Evolutionary conservation across 2,113 vertebrate species (phyloP).

Genomic region (Oryzias curvinotus): DNA sequence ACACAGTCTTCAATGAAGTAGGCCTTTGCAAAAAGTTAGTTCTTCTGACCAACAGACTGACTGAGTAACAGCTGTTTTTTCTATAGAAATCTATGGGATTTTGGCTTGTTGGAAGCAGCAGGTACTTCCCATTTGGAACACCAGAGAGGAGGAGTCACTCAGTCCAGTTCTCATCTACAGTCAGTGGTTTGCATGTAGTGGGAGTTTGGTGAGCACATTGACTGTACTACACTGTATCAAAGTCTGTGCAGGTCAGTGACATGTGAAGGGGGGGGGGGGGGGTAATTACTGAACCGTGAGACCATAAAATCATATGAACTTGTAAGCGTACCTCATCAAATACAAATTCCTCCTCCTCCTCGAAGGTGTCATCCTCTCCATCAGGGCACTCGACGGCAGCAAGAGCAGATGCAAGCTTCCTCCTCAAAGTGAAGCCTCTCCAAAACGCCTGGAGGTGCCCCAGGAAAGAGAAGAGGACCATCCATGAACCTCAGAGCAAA

Average conservation of each 20-base stretch:
- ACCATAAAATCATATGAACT: constrained; percentile 27
- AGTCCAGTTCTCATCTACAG: no score
- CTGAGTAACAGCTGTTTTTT: no score
- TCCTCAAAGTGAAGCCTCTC: constrained; percentile 88
- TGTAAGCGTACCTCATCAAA: constrained; percentile 85
- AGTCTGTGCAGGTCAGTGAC: not conserved
- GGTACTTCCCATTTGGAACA: no score
- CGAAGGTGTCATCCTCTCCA: constrained; percentile 84
- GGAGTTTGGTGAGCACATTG: not conserved
- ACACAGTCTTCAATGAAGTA: no score
- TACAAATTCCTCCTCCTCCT: constrained; percentile 86
- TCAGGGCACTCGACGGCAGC: constrained; percentile 53
- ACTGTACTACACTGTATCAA: not conserved
- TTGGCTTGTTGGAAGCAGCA: no score
- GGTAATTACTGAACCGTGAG: constrained; percentile 4
- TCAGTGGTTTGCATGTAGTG: no score
- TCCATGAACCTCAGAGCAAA: constrained; percentile 84
- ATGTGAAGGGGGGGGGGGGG: not conserved
- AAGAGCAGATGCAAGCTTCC: constrained; percentile 85
- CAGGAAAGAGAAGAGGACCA: constrained; percentile 52
- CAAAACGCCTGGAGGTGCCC: constrained; percentile 88
- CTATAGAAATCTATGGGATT: no score
- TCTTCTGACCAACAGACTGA: no score
- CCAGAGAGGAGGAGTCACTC: no score
- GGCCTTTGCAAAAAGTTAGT: no score